A percentile compares a stretch with the other conserved stretches of the same genome.
phyloP scores from a whole-genome alignment of 2,797 vertebrate species.

The Sebastes nivosus region DNA sequence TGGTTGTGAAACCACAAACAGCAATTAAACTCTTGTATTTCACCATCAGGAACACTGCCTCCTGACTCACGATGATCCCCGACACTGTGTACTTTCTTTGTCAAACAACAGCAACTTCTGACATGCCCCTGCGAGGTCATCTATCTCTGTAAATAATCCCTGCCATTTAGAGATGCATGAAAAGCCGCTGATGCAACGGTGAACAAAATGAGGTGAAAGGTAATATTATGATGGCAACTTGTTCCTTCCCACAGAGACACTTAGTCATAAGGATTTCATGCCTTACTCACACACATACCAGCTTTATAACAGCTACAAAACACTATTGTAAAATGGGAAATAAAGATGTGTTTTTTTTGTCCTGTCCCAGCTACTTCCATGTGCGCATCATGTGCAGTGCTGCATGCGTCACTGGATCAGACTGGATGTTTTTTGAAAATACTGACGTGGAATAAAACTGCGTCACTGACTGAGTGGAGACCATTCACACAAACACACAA shows the following conservation, averaged over 20 bases:
- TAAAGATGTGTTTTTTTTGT: not conserved
- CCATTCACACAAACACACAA: conserved; percentile 48
- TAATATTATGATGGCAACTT: conserved; percentile 45
- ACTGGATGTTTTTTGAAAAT: conserved; percentile 37
- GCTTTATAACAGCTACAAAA: not conserved
- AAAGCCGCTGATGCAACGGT: conserved; percentile 35
- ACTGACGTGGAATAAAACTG: conserved; percentile 64
- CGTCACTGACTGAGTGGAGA: conserved; percentile 55
- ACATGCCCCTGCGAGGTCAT: conserved; percentile 59
- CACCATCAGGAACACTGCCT: conserved; percentile 57
- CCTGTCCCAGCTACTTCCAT: not conserved
- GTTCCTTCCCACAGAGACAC: conserved; percentile 1
- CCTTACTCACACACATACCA: not conserved
- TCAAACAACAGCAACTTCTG: conserved; percentile 66
- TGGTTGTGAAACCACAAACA: conserved; percentile 69
- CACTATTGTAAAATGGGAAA: not conserved
- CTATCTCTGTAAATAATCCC: conserved; percentile 58
- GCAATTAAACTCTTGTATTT: conserved; percentile 74
- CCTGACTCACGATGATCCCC: conserved; percentile 52
- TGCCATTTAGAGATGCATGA: conserved; percentile 35
- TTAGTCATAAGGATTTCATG: not conserved
- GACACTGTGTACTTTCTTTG: conserved; percentile 41
- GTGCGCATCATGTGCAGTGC: conserved; percentile 4
- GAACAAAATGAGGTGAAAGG: conserved; percentile 62
- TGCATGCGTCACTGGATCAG: conserved; percentile 52